These are phyloP conservation scores for Euleptes europaea DNA, from an alignment of 2,113 vertebrate species.

Conservation along the genomic window DNA sequence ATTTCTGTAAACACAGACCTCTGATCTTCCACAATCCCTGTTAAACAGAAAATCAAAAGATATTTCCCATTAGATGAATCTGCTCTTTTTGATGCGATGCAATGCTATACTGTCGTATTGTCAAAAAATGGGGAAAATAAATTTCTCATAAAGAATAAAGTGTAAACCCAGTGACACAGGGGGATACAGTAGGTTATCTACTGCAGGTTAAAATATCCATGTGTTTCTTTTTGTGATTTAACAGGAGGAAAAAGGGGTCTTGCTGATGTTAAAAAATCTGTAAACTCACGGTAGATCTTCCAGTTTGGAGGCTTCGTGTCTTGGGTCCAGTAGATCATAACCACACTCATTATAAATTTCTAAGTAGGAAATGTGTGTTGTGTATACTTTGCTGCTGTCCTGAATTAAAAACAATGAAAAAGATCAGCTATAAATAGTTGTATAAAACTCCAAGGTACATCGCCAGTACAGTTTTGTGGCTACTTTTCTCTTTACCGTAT, in stretches of 20 bases:
- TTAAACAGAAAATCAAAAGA: neutral
- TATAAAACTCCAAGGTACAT: neutral
- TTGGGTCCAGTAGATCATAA: constrained; percentile 91
- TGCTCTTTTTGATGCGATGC: no score
- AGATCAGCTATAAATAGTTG: constrained; percentile 29
- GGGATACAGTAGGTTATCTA: constrained; percentile 23
- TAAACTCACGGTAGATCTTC: constrained; percentile 95
- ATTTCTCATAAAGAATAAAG: constrained; percentile 42
- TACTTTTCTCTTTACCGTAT: neutral
- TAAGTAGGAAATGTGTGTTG: constrained; percentile 91
- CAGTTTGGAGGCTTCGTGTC: constrained; percentile 85
- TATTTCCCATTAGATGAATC: neutral
- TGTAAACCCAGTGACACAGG: constrained; percentile 43
- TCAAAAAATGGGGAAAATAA: neutral
- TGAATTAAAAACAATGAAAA: constrained; percentile 61
- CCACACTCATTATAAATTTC: constrained; percentile 98
- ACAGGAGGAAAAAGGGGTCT: neutral
- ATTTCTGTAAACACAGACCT: neutral
- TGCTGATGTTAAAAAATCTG: constrained; percentile 21
- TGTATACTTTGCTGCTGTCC: constrained; percentile 89
- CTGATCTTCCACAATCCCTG: neutral
- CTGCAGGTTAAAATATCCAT: neutral
- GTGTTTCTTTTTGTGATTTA: neutral
- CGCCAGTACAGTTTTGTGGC: neutral
- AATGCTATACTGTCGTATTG: neutral